phyloP scores from a whole-genome alignment of 1,140 invertebrate species.

The Notospermus geniculatus region DNA sequence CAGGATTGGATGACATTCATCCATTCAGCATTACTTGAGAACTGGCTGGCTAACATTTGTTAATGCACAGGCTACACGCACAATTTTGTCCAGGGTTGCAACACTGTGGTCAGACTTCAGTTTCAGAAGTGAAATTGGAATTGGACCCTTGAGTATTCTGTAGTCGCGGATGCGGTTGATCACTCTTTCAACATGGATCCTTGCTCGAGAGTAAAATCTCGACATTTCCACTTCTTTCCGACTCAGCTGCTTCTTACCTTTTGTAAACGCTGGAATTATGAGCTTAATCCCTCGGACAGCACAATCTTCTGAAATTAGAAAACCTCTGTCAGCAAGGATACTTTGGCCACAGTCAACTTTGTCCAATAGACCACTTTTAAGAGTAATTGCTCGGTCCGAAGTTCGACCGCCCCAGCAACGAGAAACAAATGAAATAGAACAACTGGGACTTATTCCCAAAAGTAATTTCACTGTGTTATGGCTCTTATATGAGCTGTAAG shows the following conservation, averaged over 20 bases:
- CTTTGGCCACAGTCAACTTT: slow-evolving; percentile 23
- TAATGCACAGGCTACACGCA: too few relatives aligned
- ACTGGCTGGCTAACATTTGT: too few relatives aligned
- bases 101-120: too few relatives aligned
- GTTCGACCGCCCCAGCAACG: slow-evolving; percentile 15
- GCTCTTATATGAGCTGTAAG: slow-evolving; percentile 25
- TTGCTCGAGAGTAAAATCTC: slow-evolving; percentile 9
- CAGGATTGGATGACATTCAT: too few relatives aligned
- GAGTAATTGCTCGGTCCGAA: slow-evolving; percentile 25
- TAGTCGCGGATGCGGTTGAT: slow-evolving; percentile 24
- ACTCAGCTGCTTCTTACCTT: too few relatives aligned
- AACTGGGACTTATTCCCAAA: slow-evolving; percentile 27
- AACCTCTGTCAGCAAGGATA: slow-evolving; percentile 32
- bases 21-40: too few relatives aligned
- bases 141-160: slow-evolving; percentile 19
- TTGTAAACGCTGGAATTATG: slow-evolving; percentile 26
- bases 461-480: slow-evolving; percentile 27
- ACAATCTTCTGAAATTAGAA: slow-evolving; percentile 23
- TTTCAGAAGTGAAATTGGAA: too few relatives aligned
- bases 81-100: too few relatives aligned
- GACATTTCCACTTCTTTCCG: slow-evolving; percentile 3
- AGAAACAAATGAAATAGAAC: slow-evolving; percentile 22
- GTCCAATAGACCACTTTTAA: slow-evolving; percentile 20
- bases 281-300: slow-evolving; percentile 10
- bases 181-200: too few relatives aligned